A percentile compares a stretch with the other conserved stretches of the same genome.
Conservation (phyloP, 2,797 vertebrate species). For the Hipposideros larvatus region DNA sequence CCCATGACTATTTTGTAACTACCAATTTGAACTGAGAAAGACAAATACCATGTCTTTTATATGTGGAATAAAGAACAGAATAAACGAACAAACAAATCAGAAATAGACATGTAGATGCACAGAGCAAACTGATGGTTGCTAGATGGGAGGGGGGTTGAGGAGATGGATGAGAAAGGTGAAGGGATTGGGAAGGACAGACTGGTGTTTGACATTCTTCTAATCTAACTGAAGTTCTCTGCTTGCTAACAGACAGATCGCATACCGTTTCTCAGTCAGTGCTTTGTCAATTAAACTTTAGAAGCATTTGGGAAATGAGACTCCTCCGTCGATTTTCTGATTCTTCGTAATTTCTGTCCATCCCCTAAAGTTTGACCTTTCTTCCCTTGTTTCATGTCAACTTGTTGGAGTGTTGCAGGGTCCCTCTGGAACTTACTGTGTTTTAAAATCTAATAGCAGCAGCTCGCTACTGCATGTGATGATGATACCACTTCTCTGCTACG, state of each 20-base stretch:
- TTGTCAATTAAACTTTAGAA: not conserved
- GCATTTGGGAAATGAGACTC: not conserved
- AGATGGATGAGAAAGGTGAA: no score
- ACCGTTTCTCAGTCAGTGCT: not conserved
- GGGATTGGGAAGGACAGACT: no score
- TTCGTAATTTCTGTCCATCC: not conserved
- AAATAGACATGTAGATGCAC: no score
- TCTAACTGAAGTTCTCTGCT: not conserved
- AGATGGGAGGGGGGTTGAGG: no score
- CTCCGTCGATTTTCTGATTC: not conserved
- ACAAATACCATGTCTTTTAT: no score
- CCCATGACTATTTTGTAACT: no score
- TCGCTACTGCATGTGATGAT: constrained; percentile 93
- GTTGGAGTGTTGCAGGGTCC: not conserved
- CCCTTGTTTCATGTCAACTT: not conserved
- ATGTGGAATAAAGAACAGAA: no score
- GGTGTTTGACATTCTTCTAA: not conserved
- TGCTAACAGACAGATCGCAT: not conserved
- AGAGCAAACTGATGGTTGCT: no score
- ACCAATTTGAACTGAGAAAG: no score
- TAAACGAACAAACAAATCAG: no score
- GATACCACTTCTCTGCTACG: constrained; percentile 92
- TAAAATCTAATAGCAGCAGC: constrained; percentile 91
- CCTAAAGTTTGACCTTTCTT: not conserved
- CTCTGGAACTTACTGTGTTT: constrained; percentile 45